Percentiles rank a stretch among this genome's conserved stretches.
Evolutionary conservation across 2,797 vertebrate species (phyloP).

Genomic region (Psittacula derbiana): DNA sequence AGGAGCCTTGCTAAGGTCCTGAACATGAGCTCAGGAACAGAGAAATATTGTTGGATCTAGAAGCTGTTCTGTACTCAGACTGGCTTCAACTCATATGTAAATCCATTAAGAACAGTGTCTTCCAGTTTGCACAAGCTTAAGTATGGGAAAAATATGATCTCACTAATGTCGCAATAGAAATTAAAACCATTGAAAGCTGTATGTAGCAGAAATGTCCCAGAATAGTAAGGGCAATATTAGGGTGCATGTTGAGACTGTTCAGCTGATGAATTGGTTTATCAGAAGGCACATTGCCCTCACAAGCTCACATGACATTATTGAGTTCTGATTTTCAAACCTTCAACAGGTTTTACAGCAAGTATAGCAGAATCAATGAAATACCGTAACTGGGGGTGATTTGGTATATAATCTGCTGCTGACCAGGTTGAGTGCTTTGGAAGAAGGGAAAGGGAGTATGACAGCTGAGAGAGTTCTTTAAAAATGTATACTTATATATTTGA

Average conservation of each 20-base stretch:
- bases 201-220: not conserved
- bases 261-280: slow-evolving; percentile 7
- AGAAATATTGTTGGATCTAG: not conserved
- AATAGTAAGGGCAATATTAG: not conserved
- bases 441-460: not conserved
- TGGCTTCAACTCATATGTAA: not conserved
- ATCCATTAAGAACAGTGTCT: not conserved
- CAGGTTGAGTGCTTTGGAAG: slow-evolving; percentile 4
- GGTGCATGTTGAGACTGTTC: not conserved
- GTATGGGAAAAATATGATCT: not conserved
- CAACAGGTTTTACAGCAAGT: not conserved
- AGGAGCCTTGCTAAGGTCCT: not conserved
- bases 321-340: slow-evolving; percentile 48
- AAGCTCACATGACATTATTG: slow-evolving; percentile 1
- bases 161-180: not conserved
- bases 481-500: not conserved
- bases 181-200: not conserved
- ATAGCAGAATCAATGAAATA: slow-evolving; percentile 39
- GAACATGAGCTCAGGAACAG: not conserved
- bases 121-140: not conserved
- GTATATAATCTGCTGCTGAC: not conserved
- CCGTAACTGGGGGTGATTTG: slow-evolving; percentile 16
- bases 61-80: not conserved
- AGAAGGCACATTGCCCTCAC: not conserved
- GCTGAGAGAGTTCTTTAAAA: not conserved